Conservation (phyloP, 2,888 invertebrate species). For the Apamea crenata region DNA sequence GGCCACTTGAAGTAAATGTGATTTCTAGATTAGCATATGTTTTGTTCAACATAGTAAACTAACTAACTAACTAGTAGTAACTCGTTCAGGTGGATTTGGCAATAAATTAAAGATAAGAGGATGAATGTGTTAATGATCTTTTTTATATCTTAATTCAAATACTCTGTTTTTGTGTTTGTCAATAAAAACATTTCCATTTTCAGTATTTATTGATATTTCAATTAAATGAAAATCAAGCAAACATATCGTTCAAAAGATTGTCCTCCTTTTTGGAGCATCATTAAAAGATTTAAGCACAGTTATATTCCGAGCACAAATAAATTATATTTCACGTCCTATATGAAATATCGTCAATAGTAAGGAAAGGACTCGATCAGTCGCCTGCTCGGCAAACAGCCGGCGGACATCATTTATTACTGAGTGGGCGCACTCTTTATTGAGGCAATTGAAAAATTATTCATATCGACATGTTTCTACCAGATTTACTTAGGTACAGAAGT, state of each 20-base stretch:
- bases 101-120: not conserved
- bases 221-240: not conserved
- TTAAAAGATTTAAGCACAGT: slow-evolving; percentile 38
- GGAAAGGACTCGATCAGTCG: slow-evolving; percentile 3
- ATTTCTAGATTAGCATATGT: slow-evolving; percentile 25
- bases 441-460: slow-evolving; percentile 31
- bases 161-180: not conserved
- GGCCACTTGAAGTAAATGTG: slow-evolving; percentile 37
- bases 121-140: no score
- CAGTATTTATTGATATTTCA: not conserved
- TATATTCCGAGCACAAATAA: slow-evolving; percentile 36
- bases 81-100: not conserved
- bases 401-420: slow-evolving; percentile 23
- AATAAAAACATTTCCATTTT: not conserved
- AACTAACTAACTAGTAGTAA: no score
- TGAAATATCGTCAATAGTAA: slow-evolving; percentile 40
- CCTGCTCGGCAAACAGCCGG: slow-evolving; percentile 40
- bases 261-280: not conserved
- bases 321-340: slow-evolving; percentile 21
- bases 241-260: not conserved
- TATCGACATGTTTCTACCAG: slow-evolving; percentile 23
- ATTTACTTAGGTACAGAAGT: not conserved
- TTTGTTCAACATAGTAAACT: slow-evolving; percentile 10
- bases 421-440: slow-evolving; percentile 21
- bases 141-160: no score